Conservation (phyloP, 2,888 invertebrate species). For the Vanessa cardui region DNA sequence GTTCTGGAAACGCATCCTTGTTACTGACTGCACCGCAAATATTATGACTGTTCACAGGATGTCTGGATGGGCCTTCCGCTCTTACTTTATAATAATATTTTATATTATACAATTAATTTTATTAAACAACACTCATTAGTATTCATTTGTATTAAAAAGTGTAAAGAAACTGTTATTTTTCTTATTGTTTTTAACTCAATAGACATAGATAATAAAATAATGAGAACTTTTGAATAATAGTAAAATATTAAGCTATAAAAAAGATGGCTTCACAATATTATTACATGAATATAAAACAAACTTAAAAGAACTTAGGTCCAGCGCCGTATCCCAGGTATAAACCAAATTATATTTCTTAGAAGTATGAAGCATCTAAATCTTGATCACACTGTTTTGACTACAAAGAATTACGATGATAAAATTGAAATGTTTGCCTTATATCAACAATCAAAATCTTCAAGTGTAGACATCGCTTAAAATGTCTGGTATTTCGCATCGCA, state of each 20-base stretch:
- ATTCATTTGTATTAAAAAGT: not conserved
- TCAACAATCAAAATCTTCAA: not conserved
- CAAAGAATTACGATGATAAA: slow-evolving; percentile 22
- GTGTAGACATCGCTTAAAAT: not conserved
- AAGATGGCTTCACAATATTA: not conserved
- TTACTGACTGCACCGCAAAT: slow-evolving; percentile 13
- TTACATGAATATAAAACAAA: not conserved
- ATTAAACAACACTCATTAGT: not conserved
- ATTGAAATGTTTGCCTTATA: slow-evolving; percentile 7
- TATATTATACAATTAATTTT: slow-evolving; percentile 3
- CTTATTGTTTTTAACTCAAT: no score
- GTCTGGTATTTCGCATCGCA: slow-evolving; percentile 7
- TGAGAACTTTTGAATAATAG: no score
- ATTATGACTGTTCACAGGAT: slow-evolving; percentile 20
- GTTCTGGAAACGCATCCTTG: slow-evolving; percentile 4
- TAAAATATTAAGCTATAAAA: no score
- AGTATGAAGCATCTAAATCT: slow-evolving; percentile 15
- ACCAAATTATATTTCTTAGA: slow-evolving; percentile 21
- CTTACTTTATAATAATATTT: slow-evolving; percentile 8
- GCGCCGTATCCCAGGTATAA: slow-evolving; percentile 6
- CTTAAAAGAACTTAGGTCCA: not conserved
- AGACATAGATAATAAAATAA: no score
- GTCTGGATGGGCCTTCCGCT: slow-evolving; percentile 6
- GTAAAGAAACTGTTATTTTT: not conserved
- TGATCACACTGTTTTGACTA: slow-evolving; percentile 24